Base-by-base conservation (phyloP, 2,113 vertebrate genomes). In the Apteryx owenii region DNA sequence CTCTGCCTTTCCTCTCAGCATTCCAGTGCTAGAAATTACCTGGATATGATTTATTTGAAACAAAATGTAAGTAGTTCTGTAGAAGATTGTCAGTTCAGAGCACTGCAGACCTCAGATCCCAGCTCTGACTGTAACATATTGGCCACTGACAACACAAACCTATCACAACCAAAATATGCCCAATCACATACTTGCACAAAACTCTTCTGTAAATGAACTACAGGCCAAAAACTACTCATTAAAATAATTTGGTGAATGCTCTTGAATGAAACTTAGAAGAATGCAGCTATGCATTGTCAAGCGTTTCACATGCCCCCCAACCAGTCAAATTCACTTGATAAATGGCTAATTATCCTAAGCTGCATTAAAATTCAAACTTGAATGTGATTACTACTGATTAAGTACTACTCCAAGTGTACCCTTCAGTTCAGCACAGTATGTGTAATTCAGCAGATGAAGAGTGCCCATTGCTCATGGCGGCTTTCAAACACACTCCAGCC, bases 341-440 rank as follows among this genome's bases (percentile, higher is more conserved):
- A 80, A 81, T 42, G 53, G 38, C 40, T 90, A 80, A 96, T 96
- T 89, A 90, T 66, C 50, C 28, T 78, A 73, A 77, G 22, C 16
- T 10, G 26, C 68, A 80, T 81, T 90, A 68, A 83, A 95, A 91
- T 78, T 91, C 40, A 72, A 31, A 83, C 88, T 91, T 89, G 91
- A 93, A 62, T 70, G n/a, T 70, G 82, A 94, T 95, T 95, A 88
- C 58, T 78, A 88, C 64, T 91, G 88, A 94, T 94, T 73, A 95
- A 93, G 76, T 58, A 54, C 76, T 71, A 42, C 36, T 94, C 82
- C 18, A 21, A 77, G 12, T 36, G 40, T 31, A 44, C 60, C 36
- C 29, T 88, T 89, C 40, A 79, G 26, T 68, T 77, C 28, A 53
- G 79, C n/a, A 50, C 75, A 82, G 1, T 25, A 82, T 26, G 71